Conservation (phyloP, 2,797 vertebrate genomes). For the Numenius phaeopus region DNA sequence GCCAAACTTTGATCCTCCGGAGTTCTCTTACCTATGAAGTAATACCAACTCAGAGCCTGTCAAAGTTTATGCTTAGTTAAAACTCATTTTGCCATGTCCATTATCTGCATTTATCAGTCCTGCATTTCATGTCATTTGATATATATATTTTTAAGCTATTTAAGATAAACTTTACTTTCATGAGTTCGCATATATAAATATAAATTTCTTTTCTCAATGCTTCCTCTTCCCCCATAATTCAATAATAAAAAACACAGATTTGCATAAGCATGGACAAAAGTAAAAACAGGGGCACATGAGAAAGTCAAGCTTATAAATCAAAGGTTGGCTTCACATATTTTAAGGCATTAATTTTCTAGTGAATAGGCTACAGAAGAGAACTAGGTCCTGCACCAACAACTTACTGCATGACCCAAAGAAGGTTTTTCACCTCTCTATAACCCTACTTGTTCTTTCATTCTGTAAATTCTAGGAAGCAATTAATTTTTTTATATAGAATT, state of each 20-base stretch:
- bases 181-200: not conserved
- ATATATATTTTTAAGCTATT: not conserved
- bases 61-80: not conserved
- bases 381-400: not conserved
- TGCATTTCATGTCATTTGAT: not conserved
- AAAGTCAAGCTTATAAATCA: not conserved
- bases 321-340: not conserved
- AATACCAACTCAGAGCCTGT: not conserved
- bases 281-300: not conserved
- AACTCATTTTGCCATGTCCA: not conserved
- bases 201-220: not conserved
- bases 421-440: not conserved
- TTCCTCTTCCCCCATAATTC: not conserved
- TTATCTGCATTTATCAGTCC: not conserved
- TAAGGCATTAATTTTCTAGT: not conserved
- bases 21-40: not conserved
- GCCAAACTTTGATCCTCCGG: not conserved
- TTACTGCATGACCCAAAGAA: not conserved
- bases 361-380: not conserved
- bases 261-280: not conserved
- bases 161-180: not conserved
- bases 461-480: not conserved
- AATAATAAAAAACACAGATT: not conserved
- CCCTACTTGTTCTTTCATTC: not conserved
- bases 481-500: not conserved